A percentile compares a stretch with the other conserved stretches of the same genome.
These are phyloP conservation scores for Pangasius mekongensis DNA, from an alignment of 2,797 vertebrate species.

Conservation along the genomic window DNA sequence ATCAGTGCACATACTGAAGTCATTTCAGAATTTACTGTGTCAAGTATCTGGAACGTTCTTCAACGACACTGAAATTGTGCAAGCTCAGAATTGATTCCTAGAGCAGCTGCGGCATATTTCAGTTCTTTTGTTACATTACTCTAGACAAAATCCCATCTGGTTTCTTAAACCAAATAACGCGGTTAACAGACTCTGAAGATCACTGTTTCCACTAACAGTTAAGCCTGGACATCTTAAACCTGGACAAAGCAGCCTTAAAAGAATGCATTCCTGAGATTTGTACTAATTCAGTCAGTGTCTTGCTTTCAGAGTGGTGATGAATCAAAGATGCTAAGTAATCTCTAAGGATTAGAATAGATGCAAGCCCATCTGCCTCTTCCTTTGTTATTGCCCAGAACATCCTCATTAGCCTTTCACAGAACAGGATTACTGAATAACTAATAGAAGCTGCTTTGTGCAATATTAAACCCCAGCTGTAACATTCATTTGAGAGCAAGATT, in stretches of 20 bases:
- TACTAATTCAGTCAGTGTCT: conserved; percentile 22
- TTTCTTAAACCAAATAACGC: not conserved
- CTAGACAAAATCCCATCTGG: not conserved
- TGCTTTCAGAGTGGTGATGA: conserved; percentile 19
- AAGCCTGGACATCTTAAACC: not conserved
- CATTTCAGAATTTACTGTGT: not conserved
- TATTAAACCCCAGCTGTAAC: conserved; percentile 26
- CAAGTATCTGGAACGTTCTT: not conserved
- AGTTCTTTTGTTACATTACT: not conserved
- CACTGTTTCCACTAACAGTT: not conserved
- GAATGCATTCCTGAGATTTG: conserved; percentile 28
- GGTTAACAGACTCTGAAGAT: not conserved
- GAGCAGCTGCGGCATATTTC: not conserved
- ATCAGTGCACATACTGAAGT: conserved; percentile 14
- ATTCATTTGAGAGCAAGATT: not conserved
- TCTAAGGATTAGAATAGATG: conserved; percentile 40
- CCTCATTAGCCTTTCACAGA: conserved; percentile 38
- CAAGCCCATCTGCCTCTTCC: conserved; percentile 20
- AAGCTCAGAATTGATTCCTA: not conserved
- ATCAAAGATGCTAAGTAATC: conserved; percentile 33
- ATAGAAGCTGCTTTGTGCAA: conserved; percentile 29
- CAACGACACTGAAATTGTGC: not conserved
- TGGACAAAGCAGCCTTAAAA: not conserved
- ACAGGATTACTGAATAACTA: conserved; percentile 36
- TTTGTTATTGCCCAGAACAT: conserved; percentile 18